These are phyloP conservation scores for Chelidonichthys spinosus DNA, from an alignment of 2,797 vertebrate genomes.

Conservation along the genomic window DNA sequence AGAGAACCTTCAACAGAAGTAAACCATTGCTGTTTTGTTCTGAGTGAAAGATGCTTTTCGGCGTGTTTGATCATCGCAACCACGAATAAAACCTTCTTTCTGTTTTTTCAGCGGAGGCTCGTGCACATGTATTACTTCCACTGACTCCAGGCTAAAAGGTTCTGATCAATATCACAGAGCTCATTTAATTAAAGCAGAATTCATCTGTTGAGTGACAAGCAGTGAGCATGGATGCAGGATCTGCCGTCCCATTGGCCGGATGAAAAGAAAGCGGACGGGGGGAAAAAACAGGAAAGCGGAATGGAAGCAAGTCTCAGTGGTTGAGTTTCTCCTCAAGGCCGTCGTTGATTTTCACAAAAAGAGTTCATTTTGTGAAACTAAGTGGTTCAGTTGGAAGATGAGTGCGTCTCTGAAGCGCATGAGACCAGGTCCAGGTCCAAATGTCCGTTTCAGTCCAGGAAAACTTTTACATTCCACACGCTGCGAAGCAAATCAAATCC, in stretches of 20 bases:
- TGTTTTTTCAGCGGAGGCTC: constrained; percentile 5
- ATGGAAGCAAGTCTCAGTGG: constrained; percentile 58
- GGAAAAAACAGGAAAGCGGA: constrained; percentile 26
- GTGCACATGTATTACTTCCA: constrained; percentile 5
- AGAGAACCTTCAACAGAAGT: not conserved
- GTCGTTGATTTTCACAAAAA: constrained; percentile 18
- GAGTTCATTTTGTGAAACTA: constrained; percentile 12
- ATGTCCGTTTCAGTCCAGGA: constrained; percentile 48
- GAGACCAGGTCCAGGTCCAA: constrained; percentile 50
- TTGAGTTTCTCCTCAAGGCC: constrained; percentile 45
- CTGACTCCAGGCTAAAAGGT: constrained; percentile 25
- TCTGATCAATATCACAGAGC: constrained; percentile 31
- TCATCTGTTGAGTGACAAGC: constrained; percentile 13
- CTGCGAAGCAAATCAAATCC: constrained; percentile 44
- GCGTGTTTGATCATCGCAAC: constrained; percentile 12
- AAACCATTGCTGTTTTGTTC: not conserved
- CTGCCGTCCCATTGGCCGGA: constrained; percentile 15
- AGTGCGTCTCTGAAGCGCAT: constrained; percentile 19
- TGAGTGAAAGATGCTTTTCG: not conserved
- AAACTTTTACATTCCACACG: constrained; percentile 65
- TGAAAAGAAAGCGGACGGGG: constrained; percentile 2
- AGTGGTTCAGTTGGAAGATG: constrained; percentile 63
- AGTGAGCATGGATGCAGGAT: constrained; percentile 5
- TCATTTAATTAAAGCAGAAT: constrained; percentile 38
- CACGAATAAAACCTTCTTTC: constrained; percentile 21